phyloP scores from a whole-genome alignment of 2,888 invertebrate genomes.

The Pocota personata region DNA sequence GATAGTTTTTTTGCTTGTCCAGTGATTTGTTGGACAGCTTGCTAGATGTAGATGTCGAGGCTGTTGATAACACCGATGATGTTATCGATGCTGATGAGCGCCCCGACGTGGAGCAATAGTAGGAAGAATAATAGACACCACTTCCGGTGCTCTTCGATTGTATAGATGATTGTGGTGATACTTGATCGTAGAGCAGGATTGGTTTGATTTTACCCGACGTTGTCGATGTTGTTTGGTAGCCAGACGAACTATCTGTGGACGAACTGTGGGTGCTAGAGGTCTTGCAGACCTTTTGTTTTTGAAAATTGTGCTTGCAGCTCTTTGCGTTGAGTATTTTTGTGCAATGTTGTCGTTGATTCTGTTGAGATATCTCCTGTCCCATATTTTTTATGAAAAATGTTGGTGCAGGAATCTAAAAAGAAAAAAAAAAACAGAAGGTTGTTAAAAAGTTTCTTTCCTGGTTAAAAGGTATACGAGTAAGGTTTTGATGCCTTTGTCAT shows the following conservation, averaged over 20 bases:
- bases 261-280: conserved; percentile 76
- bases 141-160: conserved; percentile 79
- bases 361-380: conserved; percentile 83
- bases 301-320: conserved; percentile 63
- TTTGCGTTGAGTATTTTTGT: conserved; percentile 76
- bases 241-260: conserved; percentile 75
- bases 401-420: conserved; percentile 77
- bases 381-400: conserved; percentile 80
- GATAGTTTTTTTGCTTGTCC: conserved; percentile 83
- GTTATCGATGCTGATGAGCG: conserved; percentile 81
- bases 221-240: conserved; percentile 75
- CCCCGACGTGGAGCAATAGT: conserved; percentile 78
- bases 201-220: conserved; percentile 77
- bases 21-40: conserved; percentile 78
- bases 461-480: no score
- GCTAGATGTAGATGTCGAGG: conserved; percentile 81
- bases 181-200: conserved; percentile 57
- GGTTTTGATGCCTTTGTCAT: no score
- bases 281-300: conserved; percentile 60
- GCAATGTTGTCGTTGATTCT: conserved; percentile 78
- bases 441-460: no score
- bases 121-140: conserved; percentile 80
- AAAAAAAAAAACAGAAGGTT: conserved; percentile 1
- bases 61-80: conserved; percentile 81
- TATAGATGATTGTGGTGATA: conserved; percentile 58